phyloP scores from a whole-genome alignment of 2,888 invertebrate species.

The Drosophila suboccidentalis region DNA sequence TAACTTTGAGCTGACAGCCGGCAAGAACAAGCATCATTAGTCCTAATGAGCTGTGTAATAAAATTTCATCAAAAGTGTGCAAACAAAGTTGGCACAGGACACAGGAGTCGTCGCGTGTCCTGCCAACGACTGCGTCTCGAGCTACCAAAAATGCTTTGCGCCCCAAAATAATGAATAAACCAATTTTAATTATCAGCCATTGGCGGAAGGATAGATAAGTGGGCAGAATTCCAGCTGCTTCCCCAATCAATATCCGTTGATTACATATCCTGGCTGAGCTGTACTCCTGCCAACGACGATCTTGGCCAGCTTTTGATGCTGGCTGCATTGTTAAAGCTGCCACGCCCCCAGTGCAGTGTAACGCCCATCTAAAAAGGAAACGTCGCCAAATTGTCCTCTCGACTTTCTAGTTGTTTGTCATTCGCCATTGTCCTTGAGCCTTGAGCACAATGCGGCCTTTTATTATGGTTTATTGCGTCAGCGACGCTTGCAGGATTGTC shows the following conservation, averaged over 20 bases:
- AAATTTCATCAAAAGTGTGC: slow-evolving; percentile 65
- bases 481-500: slow-evolving; percentile 25
- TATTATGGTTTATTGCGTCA: slow-evolving; percentile 74
- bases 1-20: slow-evolving; percentile 52
- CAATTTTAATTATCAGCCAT: slow-evolving; percentile 55
- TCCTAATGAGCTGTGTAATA: slow-evolving; percentile 80
- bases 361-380: slow-evolving; percentile 3
- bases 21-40: slow-evolving; percentile 76
- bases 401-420: slow-evolving; percentile 12
- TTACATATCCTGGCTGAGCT: slow-evolving; percentile 7
- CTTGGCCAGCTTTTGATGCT: slow-evolving; percentile 1
- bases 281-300: not conserved
- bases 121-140: slow-evolving; percentile 12
- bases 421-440: slow-evolving; percentile 52
- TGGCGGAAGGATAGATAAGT: not conserved
- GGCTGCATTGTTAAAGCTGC: slow-evolving; percentile 2
- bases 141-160: slow-evolving; percentile 7
- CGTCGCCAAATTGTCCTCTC: slow-evolving; percentile 26
- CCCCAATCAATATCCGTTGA: slow-evolving; percentile 44
- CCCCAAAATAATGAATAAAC: slow-evolving; percentile 68
- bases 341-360: not conserved
- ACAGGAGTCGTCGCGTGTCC: slow-evolving; percentile 1
- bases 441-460: slow-evolving; percentile 65
- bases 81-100: slow-evolving; percentile 47
- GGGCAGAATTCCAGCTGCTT: not conserved